These are phyloP conservation scores for Nothocercus julius DNA, from an alignment of 2,113 vertebrate genomes.

Conservation along the genomic window DNA sequence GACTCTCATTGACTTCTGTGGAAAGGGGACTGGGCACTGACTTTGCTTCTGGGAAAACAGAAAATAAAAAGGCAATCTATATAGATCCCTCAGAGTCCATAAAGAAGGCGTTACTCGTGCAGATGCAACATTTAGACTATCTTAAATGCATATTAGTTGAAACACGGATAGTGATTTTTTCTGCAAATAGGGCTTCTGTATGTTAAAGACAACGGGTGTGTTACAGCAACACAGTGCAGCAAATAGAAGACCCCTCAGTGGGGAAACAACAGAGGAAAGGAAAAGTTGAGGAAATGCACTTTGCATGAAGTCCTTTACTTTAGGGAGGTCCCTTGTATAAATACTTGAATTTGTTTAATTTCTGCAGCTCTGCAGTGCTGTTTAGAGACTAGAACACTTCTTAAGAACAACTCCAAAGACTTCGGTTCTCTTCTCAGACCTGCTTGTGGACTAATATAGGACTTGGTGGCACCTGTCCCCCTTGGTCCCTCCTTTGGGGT, in stretches of 20 bases:
- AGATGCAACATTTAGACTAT: slow-evolving; percentile 34
- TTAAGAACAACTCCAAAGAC: background rate
- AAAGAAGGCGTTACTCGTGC: slow-evolving; percentile 15
- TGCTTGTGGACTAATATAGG: background rate
- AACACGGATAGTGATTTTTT: background rate
- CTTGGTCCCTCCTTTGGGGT: background rate
- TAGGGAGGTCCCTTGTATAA: background rate
- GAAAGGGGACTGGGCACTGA: background rate
- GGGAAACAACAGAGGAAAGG: background rate
- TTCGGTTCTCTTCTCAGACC: background rate
- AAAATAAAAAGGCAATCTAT: background rate
- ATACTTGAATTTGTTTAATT: background rate
- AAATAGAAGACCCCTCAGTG: background rate
- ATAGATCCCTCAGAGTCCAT: background rate
- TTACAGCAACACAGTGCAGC: background rate
- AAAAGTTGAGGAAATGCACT: background rate
- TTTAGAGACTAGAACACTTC: background rate
- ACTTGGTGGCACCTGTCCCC: background rate
- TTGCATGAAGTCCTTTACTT: background rate
- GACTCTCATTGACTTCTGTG: slow-evolving; percentile 2
- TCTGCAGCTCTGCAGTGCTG: background rate
- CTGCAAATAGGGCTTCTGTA: slow-evolving; percentile 16
- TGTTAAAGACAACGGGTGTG: background rate
- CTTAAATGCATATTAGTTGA: background rate
- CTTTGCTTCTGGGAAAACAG: background rate